Conservation (phyloP, 1,140 invertebrate genomes). For the Argopecten irradians region DNA sequence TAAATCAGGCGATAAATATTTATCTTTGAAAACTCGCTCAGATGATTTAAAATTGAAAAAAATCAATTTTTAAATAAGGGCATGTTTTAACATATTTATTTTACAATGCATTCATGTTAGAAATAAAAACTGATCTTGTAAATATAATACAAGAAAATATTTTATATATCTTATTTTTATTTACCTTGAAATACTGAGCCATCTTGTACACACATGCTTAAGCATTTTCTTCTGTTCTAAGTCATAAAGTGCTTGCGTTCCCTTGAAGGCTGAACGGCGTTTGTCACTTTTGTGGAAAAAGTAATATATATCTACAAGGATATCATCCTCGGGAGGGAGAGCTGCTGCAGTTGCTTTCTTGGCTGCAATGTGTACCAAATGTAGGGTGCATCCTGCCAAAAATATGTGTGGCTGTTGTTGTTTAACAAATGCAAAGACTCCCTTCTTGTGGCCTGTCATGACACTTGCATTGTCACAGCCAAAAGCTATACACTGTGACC, state of each 20-base stretch:
- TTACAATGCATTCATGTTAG: not conserved
- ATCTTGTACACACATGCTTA: conserved; percentile 59
- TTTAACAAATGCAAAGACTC: conserved; percentile 49
- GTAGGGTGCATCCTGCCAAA: conserved; percentile 45
- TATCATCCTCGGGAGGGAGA: conserved; percentile 41
- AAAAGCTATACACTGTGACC: conserved; percentile 56
- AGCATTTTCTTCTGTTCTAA: conserved; percentile 49
- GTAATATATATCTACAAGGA: conserved; percentile 53
- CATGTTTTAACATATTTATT: not conserved
- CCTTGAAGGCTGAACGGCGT: conserved; percentile 37
- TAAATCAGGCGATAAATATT: not conserved
- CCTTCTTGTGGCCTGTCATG: conserved; percentile 54
- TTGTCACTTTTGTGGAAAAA: conserved; percentile 57
- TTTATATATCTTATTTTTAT: not conserved
- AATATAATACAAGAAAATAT: not conserved
- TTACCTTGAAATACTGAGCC: conserved; percentile 56
- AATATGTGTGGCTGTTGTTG: conserved; percentile 46
- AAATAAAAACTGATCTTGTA: not conserved
- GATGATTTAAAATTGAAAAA: too few species aligned
- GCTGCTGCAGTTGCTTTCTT: conserved; percentile 30
- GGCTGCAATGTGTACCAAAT: conserved; percentile 42
- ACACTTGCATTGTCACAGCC: conserved; percentile 61
- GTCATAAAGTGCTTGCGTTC: conserved; percentile 46
- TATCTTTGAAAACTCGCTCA: not conserved
- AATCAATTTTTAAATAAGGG: too few species aligned